Evolutionary conservation across 2,888 invertebrate genomes (phyloP), one percentile per base, ranked within the genome.

Genomic region (Campopleginae sp.): DNA sequence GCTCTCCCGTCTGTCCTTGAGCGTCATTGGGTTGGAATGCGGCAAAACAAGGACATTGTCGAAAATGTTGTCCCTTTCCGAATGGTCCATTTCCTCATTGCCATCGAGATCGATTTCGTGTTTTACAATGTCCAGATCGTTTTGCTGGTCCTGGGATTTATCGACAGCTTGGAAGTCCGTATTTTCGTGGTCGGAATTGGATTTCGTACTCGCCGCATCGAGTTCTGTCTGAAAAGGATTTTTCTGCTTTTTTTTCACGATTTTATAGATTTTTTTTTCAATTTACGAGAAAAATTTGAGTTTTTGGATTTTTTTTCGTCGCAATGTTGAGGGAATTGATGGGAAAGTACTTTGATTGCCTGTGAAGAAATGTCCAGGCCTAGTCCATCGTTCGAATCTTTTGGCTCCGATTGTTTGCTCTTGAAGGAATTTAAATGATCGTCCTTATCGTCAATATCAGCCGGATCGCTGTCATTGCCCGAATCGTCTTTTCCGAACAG

Each of bases 1-100:
- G 91, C 96, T 96, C 84, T 95, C 95, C 82, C 95, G 94, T 61
- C 93, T 91, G 23, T 92, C 92, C 66, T 91, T 91, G 10, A 90
- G 58, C n/a, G 23, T 87, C 7, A 84, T 87, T 3, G 89, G 88
- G 63, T 88, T 85, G 0, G 87, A 76, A 46, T 87, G 90, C 0
- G 92, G 89, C 42, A 82, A 19, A 48, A 91, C 87, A 31, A 93
- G 92, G 65, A 92, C 91, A 82, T 91, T 92, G 12, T 90, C 90
- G 88, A 92, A 92, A 79, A 92, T 88, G 74, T 91, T 90, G 42
- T 93, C 92, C 0, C 82, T 68, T 7, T 46, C 80, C 46, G 58
- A 77, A 12, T 77, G 66, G 38, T 84, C 89, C n/a, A 87, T 86
- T 1, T 91, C 88, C 7, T 89, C 86, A 38, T 81, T 88, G 8